phyloP scores from a whole-genome alignment of 2,888 invertebrate species.

The Gymnosoma rotundatum region DNA sequence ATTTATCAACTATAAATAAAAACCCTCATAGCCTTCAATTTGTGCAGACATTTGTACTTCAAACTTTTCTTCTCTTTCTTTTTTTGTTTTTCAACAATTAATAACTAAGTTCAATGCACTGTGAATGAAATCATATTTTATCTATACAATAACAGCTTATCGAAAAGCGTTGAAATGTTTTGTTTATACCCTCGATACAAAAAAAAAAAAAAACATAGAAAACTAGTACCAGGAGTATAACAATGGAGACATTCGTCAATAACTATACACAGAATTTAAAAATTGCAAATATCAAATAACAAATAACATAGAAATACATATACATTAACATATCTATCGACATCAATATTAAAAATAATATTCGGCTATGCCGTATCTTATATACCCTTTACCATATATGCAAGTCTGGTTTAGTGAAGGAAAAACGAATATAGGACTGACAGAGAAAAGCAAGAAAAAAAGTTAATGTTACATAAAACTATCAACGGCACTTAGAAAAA shows the following conservation, averaged over 20 bases:
- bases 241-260: constrained; percentile 37
- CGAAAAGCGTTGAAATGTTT: constrained; percentile 19
- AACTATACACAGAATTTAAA: constrained; percentile 49
- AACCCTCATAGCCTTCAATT: not conserved
- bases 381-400: too few relatives aligned
- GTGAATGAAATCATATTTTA: constrained; percentile 1
- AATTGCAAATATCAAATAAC: not conserved
- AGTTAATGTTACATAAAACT: too few relatives aligned
- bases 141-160: constrained; percentile 4
- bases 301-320: not conserved
- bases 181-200: not conserved
- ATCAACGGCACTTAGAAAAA: too few relatives aligned
- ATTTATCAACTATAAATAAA: too few relatives aligned
- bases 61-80: constrained; percentile 6
- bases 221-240: not conserved
- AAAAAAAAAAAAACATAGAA: not conserved
- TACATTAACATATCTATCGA: too few relatives aligned
- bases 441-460: too few relatives aligned
- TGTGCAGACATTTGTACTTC: constrained; percentile 41
- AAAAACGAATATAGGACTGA: too few relatives aligned
- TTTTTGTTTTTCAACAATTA: not conserved
- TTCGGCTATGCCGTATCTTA: too few relatives aligned
- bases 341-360: too few relatives aligned
- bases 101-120: constrained; percentile 36
- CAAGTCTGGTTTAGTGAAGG: too few relatives aligned